These are phyloP conservation scores for Rugalucina vietnamica DNA, from an alignment of 2,888 invertebrate genomes.

Conservation along the genomic window DNA sequence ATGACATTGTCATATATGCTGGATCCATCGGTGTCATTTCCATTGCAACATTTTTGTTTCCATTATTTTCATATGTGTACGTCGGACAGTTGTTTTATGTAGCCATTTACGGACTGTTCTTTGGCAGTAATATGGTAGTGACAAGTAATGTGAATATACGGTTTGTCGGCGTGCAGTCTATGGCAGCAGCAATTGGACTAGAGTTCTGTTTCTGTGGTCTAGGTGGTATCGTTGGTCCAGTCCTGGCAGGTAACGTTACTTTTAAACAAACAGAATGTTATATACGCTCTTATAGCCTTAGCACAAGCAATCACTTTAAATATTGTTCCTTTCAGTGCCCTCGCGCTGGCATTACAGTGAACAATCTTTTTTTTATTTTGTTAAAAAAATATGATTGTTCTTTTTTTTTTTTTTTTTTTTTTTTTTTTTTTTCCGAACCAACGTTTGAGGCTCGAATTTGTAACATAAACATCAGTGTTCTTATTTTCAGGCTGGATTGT, in stretches of 20 bases:
- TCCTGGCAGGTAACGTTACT: slow-evolving; percentile 53
- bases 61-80: slow-evolving; percentile 17
- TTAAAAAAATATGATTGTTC: no score
- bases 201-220: slow-evolving; percentile 47
- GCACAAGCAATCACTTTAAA: no score
- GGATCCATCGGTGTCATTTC: slow-evolving; percentile 31
- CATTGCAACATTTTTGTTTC: slow-evolving; percentile 37
- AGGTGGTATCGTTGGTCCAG: slow-evolving; percentile 46
- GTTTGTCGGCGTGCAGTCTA: slow-evolving; percentile 42
- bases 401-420: no score
- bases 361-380: no score
- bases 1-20: slow-evolving; percentile 22
- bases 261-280: no score
- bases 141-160: slow-evolving; percentile 27
- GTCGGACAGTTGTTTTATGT: slow-evolving; percentile 40
- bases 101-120: slow-evolving; percentile 32
- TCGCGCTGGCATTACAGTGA: no score
- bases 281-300: no score
- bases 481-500: slow-evolving; percentile 57
- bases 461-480: no score
- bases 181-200: slow-evolving; percentile 46
- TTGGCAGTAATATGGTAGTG: slow-evolving; percentile 43
- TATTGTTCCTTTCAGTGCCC: background rate
- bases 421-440: no score
- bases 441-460: no score